Conservation (phyloP, 2,888 invertebrate species). For the Stenchaetothrips biformis region DNA sequence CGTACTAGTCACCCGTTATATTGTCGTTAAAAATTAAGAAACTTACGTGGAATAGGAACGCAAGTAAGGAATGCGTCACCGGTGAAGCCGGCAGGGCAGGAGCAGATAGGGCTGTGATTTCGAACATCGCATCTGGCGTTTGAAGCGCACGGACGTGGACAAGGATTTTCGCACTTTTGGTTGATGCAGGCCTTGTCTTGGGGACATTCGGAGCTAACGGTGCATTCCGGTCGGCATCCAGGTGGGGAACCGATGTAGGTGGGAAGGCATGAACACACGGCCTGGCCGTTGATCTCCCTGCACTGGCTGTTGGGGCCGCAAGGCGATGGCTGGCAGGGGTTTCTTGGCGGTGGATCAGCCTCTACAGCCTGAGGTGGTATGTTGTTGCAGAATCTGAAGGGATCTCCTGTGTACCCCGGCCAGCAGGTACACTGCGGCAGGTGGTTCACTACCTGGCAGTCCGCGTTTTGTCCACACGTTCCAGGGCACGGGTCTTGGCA, state of each 20-base stretch:
- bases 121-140: slow-evolving; percentile 63
- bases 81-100: slow-evolving; percentile 59
- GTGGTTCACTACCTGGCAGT: slow-evolving; percentile 70
- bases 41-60: too few relatives aligned
- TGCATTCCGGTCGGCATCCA: slow-evolving; percentile 46
- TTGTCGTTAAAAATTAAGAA: slow-evolving; percentile 22
- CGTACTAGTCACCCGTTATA: too few relatives aligned
- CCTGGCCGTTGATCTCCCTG: slow-evolving; percentile 46
- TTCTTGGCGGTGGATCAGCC: slow-evolving; percentile 39
- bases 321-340: slow-evolving; percentile 59
- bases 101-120: slow-evolving; percentile 68
- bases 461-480: slow-evolving; percentile 67
- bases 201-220: slow-evolving; percentile 48
- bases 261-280: slow-evolving; percentile 42
- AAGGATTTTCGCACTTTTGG: slow-evolving; percentile 65
- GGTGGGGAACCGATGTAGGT: slow-evolving; percentile 45
- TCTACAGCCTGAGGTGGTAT: slow-evolving; percentile 40
- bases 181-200: slow-evolving; percentile 58
- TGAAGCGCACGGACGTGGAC: slow-evolving; percentile 62
- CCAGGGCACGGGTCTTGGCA: slow-evolving; percentile 73
- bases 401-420: slow-evolving; percentile 64
- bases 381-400: slow-evolving; percentile 59
- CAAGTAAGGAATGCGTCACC: slow-evolving; percentile 64
- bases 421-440: slow-evolving; percentile 69
- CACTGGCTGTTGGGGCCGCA: slow-evolving; percentile 63